Evolutionary conservation across 2,888 invertebrate species (phyloP).

Genomic region (Vanessa cardui): DNA sequence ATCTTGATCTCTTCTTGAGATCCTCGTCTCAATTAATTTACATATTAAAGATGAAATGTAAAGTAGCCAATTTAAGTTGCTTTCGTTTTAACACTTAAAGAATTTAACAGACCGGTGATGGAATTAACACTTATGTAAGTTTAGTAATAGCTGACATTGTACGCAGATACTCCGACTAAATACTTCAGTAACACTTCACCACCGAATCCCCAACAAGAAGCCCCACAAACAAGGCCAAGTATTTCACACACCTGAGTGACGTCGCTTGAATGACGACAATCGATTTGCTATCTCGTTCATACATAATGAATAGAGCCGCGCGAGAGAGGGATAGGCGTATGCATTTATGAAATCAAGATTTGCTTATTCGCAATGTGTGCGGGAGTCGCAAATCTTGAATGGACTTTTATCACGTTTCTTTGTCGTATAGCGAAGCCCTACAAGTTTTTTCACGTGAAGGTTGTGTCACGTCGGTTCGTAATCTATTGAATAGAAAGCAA

Average conservation of each 20-base stretch:
- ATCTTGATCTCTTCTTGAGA: too few relatives aligned
- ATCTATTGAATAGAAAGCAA: background rate
- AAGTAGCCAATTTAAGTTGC: too few relatives aligned
- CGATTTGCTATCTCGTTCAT: conserved; percentile 28
- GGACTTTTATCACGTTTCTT: conserved; percentile 26
- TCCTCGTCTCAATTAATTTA: too few relatives aligned
- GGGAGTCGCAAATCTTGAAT: conserved; percentile 22
- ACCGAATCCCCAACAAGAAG: conserved; percentile 37
- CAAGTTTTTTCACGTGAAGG: conserved; percentile 13
- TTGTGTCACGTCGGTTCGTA: background rate
- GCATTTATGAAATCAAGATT: conserved; percentile 13
- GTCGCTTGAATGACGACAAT: conserved; percentile 35
- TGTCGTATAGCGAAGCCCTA: conserved; percentile 20
- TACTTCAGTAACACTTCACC: conserved; percentile 21
- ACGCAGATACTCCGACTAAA: conserved; percentile 1
- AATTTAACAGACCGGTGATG: too few relatives aligned
- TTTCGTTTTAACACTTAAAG: too few relatives aligned
- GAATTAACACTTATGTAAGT: too few relatives aligned
- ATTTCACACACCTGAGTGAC: conserved; percentile 41
- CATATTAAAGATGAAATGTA: too few relatives aligned
- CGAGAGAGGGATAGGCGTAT: conserved; percentile 12
- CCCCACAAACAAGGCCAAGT: conserved; percentile 48
- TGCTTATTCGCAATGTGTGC: conserved; percentile 7
- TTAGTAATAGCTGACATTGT: background rate
- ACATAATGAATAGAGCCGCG: background rate